These are phyloP conservation scores for Chelonoidis abingdonii DNA, from an alignment of 2,113 vertebrate genomes.

Conservation along the genomic window DNA sequence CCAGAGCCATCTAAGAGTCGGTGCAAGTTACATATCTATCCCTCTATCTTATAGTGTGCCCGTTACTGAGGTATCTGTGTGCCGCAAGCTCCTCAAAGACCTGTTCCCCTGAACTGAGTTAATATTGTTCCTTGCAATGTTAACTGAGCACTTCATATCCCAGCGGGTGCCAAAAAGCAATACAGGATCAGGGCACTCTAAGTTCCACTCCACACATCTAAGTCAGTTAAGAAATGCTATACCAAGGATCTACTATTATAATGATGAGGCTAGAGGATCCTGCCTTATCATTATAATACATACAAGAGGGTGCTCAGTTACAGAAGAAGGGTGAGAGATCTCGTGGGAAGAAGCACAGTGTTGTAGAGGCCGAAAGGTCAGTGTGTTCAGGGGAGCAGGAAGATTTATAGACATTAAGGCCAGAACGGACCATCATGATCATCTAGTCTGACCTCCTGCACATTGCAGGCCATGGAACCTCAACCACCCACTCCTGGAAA, in stretches of 20 bases:
- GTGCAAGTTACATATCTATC: not conserved
- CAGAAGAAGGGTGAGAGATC: not conserved
- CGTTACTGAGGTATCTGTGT: not conserved
- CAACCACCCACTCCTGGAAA: not conserved
- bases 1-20: not conserved
- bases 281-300: not conserved
- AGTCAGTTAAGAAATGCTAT: not conserved
- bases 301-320: accelerated
- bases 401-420: not conserved
- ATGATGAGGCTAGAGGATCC: not conserved
- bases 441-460: not conserved
- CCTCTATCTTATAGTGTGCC: not conserved
- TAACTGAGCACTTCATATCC: not conserved
- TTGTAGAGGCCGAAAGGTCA: not conserved
- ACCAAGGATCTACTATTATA: not conserved
- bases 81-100: not conserved
- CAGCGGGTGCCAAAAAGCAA: accelerated
- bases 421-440: not conserved
- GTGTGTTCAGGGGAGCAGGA: not conserved
- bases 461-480: not conserved
- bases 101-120: not conserved
- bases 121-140: not conserved
- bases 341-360: not conserved
- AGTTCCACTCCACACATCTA: not conserved
- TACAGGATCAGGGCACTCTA: not conserved